A percentile compares a stretch with the other conserved stretches of the same genome.
These are phyloP conservation scores for Solenopsis fugax DNA, from an alignment of 1,140 invertebrate species.

Conservation along the genomic window DNA sequence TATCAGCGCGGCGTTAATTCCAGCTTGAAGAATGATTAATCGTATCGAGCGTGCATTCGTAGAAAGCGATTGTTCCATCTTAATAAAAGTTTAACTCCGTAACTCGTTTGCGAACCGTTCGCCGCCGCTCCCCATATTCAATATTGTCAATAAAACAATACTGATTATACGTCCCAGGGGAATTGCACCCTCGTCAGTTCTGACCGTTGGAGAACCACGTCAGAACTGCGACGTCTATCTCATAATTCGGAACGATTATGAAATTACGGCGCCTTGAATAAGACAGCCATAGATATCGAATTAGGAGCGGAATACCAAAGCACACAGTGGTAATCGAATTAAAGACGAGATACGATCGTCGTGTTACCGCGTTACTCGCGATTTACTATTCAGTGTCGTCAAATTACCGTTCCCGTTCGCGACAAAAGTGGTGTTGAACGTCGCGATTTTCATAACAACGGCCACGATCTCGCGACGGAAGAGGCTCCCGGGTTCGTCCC, in stretches of 20 bases:
- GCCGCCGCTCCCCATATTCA: no score
- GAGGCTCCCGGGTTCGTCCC: neutral
- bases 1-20: conserved; percentile 32
- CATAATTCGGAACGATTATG: neutral
- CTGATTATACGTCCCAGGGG: neutral
- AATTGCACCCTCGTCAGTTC: neutral
- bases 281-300: conserved; percentile 37
- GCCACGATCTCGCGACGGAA: neutral
- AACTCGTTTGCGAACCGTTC: no score
- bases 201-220: neutral
- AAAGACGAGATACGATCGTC: neutral
- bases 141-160: conserved; percentile 7
- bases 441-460: neutral
- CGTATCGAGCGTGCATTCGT: conserved; percentile 6
- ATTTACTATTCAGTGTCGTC: conserved; percentile 38
- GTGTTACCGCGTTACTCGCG: conserved; percentile 27
- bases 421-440: neutral
- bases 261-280: conserved; percentile 27
- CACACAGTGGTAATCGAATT: conserved; percentile 14
- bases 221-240: neutral
- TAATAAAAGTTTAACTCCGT: neutral
- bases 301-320: conserved; percentile 10
- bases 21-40: conserved; percentile 24
- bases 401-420: neutral
- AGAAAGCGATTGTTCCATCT: neutral